Conservation (phyloP, 2,113 vertebrate genomes). For the Stegostoma tigrinum region DNA sequence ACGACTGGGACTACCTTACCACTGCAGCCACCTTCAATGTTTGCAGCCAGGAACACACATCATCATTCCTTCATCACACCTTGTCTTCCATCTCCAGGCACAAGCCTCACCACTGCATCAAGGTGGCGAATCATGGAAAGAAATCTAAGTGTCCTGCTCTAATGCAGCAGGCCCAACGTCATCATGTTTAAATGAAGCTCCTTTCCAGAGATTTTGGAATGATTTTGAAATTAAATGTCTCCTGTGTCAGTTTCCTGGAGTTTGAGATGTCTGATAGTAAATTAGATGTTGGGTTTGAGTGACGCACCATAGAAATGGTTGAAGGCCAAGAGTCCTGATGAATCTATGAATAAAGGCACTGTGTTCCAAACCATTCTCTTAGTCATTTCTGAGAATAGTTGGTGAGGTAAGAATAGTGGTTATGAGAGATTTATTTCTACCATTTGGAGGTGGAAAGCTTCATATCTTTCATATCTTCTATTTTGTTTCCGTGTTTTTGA, state of each 20-base stretch:
- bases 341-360: background rate
- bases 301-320: background rate
- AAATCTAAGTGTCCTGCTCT: background rate
- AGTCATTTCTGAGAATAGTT: background rate
- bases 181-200: background rate
- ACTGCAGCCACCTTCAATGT: no score
- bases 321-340: background rate
- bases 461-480: no score
- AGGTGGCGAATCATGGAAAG: background rate
- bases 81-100: background rate
- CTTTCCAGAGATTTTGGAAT: background rate
- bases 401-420: background rate
- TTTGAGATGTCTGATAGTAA: background rate
- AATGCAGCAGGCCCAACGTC: background rate
- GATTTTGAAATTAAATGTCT: background rate
- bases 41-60: background rate
- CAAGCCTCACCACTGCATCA: background rate
- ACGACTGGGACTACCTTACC: background rate
- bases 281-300: background rate
- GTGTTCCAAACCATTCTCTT: background rate
- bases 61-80: background rate
- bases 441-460: no score
- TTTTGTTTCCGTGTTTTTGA: no score
- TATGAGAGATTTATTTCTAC: background rate
- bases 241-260: background rate